Base-by-base conservation (phyloP, 2,797 vertebrate genomes). In the Aotus griseimembra region DNA sequence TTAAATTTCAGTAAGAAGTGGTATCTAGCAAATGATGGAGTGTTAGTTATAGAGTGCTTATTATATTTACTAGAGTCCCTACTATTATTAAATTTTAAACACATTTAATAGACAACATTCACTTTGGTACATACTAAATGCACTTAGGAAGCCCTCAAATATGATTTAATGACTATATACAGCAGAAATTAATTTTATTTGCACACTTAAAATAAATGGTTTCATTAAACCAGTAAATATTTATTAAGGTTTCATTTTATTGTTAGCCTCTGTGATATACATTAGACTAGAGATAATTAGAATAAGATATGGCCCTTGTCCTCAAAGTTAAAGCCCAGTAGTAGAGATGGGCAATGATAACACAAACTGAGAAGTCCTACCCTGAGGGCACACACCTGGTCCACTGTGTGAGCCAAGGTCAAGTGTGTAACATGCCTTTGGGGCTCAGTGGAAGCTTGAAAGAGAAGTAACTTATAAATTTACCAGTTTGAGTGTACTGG, bases 171-270 rank as follows among this genome's bases (percentile, higher is more conserved):
- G 17, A 52, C 11, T 61, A 13, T 19, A 52, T 72, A 73, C 4
- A 67, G 55, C 19, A 93, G 9, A 85, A 73, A 4, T 77, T 89
- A 46, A 93, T 52, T 86, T 90, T 81, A 81, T 89, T 88, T 94
- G 6, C 17, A 89, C 6, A 28, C 75, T 92, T 52, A 72, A 70
- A n/a, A 46, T 2, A 81, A 87, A 92, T 20, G 26, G 7, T 93
- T 96, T 93, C 55, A 24, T 30, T 67, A 46, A 61, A 4, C 12
- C 28, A 10, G n/a, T 61, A 36, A 17, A 46, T 90, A 61, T 77
- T 93, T 52, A 48, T 4, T 24, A 6, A 82, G 44, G 15, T 19
- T 9, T 19, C 39, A 19, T 8, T 75, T 85, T 58, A 2, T 46
- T n/a, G 7, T 58, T 75, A 24, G 33, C 20, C 14, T 86, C 19